Conservation (phyloP, 2,888 invertebrate species). For the Auanema sp. region DNA sequence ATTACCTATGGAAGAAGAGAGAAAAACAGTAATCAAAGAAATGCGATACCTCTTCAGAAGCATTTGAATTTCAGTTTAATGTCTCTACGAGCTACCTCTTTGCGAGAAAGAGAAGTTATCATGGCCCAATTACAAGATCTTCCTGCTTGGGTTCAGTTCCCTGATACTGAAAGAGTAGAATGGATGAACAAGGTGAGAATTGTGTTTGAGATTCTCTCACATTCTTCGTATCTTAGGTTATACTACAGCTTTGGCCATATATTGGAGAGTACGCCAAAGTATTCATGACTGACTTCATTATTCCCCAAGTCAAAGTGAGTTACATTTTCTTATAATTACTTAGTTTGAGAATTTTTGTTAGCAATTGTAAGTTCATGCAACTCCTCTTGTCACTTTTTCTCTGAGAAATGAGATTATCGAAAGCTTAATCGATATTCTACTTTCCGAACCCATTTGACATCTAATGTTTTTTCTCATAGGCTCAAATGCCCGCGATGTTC, state of each 20-base stretch:
- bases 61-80: conserved; percentile 25
- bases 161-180: conserved; percentile 64
- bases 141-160: conserved; percentile 65
- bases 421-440: too few species aligned
- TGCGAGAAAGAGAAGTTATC: conserved; percentile 59
- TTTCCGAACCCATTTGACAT: too few species aligned
- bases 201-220: conserved; percentile 11
- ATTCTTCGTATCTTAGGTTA: conserved; percentile 36
- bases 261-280: conserved; percentile 85
- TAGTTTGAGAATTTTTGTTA: background rate
- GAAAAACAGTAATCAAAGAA: conserved; percentile 53
- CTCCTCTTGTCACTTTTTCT: too few species aligned
- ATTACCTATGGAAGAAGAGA: conserved; percentile 59
- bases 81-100: conserved; percentile 40
- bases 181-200: conserved; percentile 63
- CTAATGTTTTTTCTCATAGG: conserved; percentile 49
- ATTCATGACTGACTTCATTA: conserved; percentile 82
- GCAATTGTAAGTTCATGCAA: background rate
- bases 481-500: conserved; percentile 79
- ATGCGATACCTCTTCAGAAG: conserved; percentile 4
- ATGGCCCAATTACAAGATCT: conserved; percentile 60
- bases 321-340: background rate
- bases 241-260: conserved; percentile 79
- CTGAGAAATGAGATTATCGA: too few species aligned
- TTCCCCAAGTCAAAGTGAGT: conserved; percentile 73